Conservation (phyloP, 2,797 vertebrate genomes). For the Fratercula arctica region DNA sequence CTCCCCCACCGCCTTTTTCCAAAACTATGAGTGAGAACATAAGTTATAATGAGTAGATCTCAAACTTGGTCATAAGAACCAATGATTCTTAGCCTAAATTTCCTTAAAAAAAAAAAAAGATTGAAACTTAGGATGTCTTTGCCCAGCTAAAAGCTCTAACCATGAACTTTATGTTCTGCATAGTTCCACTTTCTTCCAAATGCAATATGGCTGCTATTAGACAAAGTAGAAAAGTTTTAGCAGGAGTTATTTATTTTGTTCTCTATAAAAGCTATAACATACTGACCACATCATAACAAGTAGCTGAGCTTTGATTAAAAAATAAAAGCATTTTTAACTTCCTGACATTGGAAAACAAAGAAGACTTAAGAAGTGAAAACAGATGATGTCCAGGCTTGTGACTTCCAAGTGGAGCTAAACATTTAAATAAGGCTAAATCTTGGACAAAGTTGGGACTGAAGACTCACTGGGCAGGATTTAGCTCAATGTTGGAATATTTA, state of each 20-base stretch:
- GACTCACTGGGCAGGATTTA: neutral
- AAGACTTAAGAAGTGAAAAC: neutral
- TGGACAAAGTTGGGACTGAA: neutral
- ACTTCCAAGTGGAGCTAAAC: neutral
- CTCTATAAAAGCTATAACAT: neutral
- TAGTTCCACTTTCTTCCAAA: neutral
- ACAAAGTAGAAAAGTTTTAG: neutral
- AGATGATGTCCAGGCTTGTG: neutral
- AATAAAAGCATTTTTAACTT: neutral
- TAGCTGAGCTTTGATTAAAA: neutral
- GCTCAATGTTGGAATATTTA: neutral
- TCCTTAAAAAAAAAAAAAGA: neutral
- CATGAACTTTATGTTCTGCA: neutral
- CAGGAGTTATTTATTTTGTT: neutral
- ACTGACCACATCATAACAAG: neutral
- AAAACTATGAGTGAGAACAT: neutral
- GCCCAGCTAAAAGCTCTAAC: neutral
- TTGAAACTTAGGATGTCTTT: neutral
- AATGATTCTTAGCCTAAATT: neutral
- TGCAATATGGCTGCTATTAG: neutral
- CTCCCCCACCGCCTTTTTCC: fast-evolving
- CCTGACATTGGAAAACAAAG: neutral
- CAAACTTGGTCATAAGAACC: neutral
- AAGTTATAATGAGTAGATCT: neutral
- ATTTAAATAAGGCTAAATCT: neutral